A percentile compares a stretch with the other conserved stretches of the same genome.
These are phyloP conservation scores for Rutilus rutilus DNA, from an alignment of 2,113 vertebrate species.

Conservation along the genomic window DNA sequence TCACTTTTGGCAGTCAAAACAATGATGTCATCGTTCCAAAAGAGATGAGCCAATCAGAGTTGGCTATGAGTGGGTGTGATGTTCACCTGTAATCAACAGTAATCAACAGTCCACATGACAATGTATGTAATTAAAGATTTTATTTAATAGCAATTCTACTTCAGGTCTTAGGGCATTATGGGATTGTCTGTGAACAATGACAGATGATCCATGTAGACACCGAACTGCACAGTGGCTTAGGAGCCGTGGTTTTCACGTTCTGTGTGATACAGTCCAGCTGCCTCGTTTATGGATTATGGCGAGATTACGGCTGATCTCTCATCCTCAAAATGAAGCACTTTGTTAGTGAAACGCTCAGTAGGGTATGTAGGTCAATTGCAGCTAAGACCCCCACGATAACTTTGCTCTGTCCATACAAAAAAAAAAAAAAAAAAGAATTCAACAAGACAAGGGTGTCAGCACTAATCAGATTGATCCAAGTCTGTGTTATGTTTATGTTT, in stretches of 20 bases:
- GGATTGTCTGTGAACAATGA: neutral
- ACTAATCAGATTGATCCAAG: neutral
- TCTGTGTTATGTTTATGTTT: neutral
- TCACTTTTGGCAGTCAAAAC: neutral
- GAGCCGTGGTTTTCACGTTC: neutral
- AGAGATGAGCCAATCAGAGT: constrained; percentile 36
- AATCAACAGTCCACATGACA: neutral
- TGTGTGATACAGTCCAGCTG: constrained; percentile 52
- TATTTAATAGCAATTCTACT: no score
- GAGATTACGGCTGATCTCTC: constrained; percentile 66
- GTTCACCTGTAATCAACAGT: neutral
- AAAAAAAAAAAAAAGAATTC: constrained; percentile 35
- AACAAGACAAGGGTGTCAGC: constrained; percentile 15
- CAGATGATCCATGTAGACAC: constrained; percentile 10
- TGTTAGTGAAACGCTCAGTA: constrained; percentile 19
- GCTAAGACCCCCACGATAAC: neutral
- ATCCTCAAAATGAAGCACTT: constrained; percentile 57
- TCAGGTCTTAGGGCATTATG: neutral
- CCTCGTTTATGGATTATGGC: constrained; percentile 65
- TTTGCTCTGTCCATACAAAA: constrained; percentile 2
- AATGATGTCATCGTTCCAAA: constrained; percentile 34
- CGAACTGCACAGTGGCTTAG: neutral
- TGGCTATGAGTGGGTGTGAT: constrained; percentile 7
- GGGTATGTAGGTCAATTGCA: constrained; percentile 43
- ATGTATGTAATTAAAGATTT: neutral